Evolutionary conservation across 1,140 invertebrate genomes (phyloP).

Genomic region (Cylas formicarius): DNA sequence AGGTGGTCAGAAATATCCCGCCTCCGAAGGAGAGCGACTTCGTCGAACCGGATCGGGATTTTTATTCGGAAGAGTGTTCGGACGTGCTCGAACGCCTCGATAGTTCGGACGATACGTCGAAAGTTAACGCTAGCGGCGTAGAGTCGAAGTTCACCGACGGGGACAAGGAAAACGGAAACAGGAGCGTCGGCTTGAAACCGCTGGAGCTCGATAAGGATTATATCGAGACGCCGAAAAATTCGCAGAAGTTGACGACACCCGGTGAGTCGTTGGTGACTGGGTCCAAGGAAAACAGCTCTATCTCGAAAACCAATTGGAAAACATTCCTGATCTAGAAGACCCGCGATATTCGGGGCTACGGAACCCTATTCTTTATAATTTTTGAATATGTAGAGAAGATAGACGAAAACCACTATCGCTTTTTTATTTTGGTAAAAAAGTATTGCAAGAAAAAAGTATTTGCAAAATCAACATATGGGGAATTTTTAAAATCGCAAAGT

Average conservation of each 20-base stretch:
- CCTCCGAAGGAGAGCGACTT: constrained; percentile 36
- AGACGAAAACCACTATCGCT: too few species aligned
- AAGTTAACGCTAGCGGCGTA: constrained; percentile 1
- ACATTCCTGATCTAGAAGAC: too few species aligned
- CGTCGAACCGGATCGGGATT: constrained; percentile 31
- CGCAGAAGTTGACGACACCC: constrained; percentile 38
- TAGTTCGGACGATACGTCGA: constrained; percentile 20
- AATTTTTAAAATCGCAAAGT: too few species aligned
- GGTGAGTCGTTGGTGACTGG: constrained; percentile 25
- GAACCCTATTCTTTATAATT: too few species aligned
- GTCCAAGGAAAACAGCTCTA: background rate
- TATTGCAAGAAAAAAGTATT: too few species aligned
- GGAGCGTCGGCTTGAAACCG: constrained; percentile 1
- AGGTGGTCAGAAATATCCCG: constrained; percentile 27
- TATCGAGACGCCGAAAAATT: constrained; percentile 30
- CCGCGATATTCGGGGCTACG: too few species aligned
- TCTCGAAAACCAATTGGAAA: too few species aligned
- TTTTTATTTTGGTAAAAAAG: too few species aligned
- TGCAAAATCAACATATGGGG: too few species aligned
- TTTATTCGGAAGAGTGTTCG: constrained; percentile 39
- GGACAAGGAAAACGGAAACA: background rate
- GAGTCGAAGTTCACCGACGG: background rate
- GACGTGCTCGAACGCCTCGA: constrained; percentile 36
- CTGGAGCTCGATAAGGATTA: constrained; percentile 33
- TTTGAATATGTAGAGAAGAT: too few species aligned